Conservation (phyloP, 1,140 invertebrate genomes). For the Calliphora vicina region DNA sequence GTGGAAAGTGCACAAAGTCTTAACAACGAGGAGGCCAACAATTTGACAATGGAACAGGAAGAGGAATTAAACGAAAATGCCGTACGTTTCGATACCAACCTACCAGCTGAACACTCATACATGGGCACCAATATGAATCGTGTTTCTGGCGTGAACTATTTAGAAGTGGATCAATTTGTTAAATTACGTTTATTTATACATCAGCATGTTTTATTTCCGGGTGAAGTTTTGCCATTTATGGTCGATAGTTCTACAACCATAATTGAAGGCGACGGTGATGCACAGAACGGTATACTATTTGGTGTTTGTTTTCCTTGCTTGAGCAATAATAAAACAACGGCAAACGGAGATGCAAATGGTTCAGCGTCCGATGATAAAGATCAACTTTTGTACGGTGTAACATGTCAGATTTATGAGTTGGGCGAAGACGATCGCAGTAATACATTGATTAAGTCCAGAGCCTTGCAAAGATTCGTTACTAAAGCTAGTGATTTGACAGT, state of each 20-base stretch:
- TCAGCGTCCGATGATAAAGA: slow-evolving; percentile 1
- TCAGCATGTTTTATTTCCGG: slow-evolving; percentile 73
- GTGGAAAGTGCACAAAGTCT: not conserved
- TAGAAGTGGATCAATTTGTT: slow-evolving; percentile 53
- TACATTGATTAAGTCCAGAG: slow-evolving; percentile 54
- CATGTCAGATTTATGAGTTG: slow-evolving; percentile 60
- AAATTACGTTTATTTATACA: slow-evolving; percentile 70
- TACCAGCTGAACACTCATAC: slow-evolving; percentile 60
- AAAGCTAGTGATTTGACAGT: slow-evolving; percentile 50
- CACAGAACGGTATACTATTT: slow-evolving; percentile 51
- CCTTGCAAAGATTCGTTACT: slow-evolving; percentile 56
- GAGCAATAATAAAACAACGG: slow-evolving; percentile 37
- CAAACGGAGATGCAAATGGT: not conserved
- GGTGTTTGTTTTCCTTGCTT: slow-evolving; percentile 54
- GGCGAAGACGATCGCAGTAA: slow-evolving; percentile 49
- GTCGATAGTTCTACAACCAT: slow-evolving; percentile 62
- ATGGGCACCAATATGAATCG: slow-evolving; percentile 55
- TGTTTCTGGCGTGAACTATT: slow-evolving; percentile 55
- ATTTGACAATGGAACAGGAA: slow-evolving; percentile 1
- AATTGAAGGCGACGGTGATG: slow-evolving; percentile 47
- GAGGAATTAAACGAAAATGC: slow-evolving; percentile 37
- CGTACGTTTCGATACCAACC: slow-evolving; percentile 58
- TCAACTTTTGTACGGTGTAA: slow-evolving; percentile 52
- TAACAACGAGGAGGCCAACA: not conserved
- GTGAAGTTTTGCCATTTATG: slow-evolving; percentile 76